Evolutionary conservation across 2,888 invertebrate species (phyloP).

Genomic region (Agonopterix alstromeriana): DNA sequence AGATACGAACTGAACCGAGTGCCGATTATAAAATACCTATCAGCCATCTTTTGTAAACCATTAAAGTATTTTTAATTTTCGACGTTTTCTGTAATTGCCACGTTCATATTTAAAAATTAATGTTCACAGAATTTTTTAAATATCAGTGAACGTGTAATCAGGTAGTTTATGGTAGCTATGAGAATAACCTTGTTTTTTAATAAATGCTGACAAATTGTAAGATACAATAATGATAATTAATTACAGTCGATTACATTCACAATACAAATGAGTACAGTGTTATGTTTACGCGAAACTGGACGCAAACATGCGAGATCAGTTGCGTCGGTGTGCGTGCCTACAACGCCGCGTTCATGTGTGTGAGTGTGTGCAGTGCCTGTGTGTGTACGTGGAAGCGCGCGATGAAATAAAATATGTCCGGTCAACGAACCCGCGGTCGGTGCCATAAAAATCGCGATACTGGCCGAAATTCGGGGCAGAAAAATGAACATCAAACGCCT

Average conservation of each 20-base stretch:
- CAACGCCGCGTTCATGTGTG: slow-evolving; percentile 35
- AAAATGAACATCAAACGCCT: slow-evolving; percentile 27
- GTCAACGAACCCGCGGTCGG: slow-evolving; percentile 72
- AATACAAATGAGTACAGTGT: slow-evolving; percentile 41
- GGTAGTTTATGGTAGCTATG: background rate
- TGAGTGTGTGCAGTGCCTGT: slow-evolving; percentile 53
- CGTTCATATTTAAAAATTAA: background rate
- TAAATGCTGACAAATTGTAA: slow-evolving; percentile 1
- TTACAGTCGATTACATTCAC: slow-evolving; percentile 51
- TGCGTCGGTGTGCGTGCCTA: slow-evolving; percentile 47
- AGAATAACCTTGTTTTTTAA: background rate
- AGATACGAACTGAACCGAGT: slow-evolving; percentile 33
- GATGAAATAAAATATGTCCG: slow-evolving; percentile 78
- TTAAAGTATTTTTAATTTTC: slow-evolving; percentile 5
- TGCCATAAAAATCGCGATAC: slow-evolving; percentile 76
- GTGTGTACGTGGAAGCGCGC: slow-evolving; percentile 75
- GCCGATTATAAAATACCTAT: slow-evolving; percentile 39
- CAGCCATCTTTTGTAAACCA: slow-evolving; percentile 10
- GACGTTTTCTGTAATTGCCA: background rate
- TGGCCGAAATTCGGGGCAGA: slow-evolving; percentile 65
- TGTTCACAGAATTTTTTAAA: background rate
- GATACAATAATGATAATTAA: slow-evolving; percentile 40
- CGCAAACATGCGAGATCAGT: slow-evolving; percentile 59
- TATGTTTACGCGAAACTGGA: slow-evolving; percentile 64
- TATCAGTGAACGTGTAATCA: background rate